Percentiles rank a stretch among this genome's conserved stretches.
Conservation (phyloP, 2,888 invertebrate genomes). For the Choristoneura rosaceana region DNA sequence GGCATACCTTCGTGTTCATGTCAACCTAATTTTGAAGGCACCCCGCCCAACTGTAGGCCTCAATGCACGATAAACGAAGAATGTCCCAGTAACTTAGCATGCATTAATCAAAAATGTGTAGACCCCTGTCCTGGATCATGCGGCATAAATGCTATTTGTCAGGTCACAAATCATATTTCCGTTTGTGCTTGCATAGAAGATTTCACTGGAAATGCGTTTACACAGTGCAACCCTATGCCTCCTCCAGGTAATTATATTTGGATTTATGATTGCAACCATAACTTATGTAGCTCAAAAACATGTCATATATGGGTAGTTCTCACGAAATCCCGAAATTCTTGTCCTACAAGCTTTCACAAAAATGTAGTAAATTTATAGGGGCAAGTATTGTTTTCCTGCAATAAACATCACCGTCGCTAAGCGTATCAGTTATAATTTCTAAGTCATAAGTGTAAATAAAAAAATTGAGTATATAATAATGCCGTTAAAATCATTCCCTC, state of each 20-base stretch:
- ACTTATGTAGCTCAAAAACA: not conserved
- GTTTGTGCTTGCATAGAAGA: slow-evolving; percentile 86
- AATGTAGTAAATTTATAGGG: no score
- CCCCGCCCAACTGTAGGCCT: slow-evolving; percentile 88
- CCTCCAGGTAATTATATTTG: slow-evolving; percentile 61
- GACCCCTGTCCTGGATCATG: slow-evolving; percentile 91
- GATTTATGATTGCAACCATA: not conserved
- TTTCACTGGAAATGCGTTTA: slow-evolving; percentile 87
- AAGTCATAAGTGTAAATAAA: no score
- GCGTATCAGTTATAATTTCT: no score
- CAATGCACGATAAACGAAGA: slow-evolving; percentile 89
- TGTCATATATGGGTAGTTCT: no score
- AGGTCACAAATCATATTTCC: slow-evolving; percentile 87
- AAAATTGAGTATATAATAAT: no score
- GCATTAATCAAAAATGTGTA: slow-evolving; percentile 87
- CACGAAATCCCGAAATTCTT: no score
- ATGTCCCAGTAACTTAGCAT: slow-evolving; percentile 88
- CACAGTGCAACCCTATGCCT: slow-evolving; percentile 74
- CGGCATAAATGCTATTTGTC: slow-evolving; percentile 85
- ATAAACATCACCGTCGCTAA: no score
- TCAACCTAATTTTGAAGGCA: slow-evolving; percentile 86
- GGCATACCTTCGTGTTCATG: slow-evolving; percentile 87
- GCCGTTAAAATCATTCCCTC: no score
- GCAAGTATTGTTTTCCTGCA: no score
- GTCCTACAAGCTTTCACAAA: no score